Base-by-base conservation (phyloP, 2,888 invertebrate species). In the Dynastes grantii region DNA sequence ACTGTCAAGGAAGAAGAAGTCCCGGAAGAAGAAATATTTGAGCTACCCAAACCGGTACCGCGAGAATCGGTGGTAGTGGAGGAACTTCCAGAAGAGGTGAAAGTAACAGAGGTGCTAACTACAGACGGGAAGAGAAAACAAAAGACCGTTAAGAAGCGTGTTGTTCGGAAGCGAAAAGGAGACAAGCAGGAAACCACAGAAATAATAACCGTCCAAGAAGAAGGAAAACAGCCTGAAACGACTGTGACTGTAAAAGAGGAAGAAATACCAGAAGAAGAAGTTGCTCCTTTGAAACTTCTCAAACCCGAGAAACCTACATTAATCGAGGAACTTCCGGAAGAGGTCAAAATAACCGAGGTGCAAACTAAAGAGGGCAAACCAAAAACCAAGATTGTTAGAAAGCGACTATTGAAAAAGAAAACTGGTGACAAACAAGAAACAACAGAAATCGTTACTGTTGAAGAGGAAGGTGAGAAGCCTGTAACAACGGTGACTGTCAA, bases 161-260 rank as follows among this genome's bases (percentile, higher is more conserved):
- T 87, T 0, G 88, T 90, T 68, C 89, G 87, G 68, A 90, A 89
- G 81, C 86, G 87, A 16, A 2, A 88, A 83, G 76, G 89, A 90
- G 83, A 84, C 5, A 37, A 37, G 80, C 64, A 86, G 81, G 16
- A 16, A 16, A 16, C 16, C 16, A 16, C 16, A 16, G 16, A 16
- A 85, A 85, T 87, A 58, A 82, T 84, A 22, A 86, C 85, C 82
- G 84, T 87, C 0, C 82, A 64, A 80, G 87, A 84, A 51, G 83
- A 84, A 55, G 83, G 80, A 6, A 84, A 82, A 81, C 82, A 83
- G 79, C 73, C 27, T 32, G 83, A 81, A 22, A 55, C 84, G 13
- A 75, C 65, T 75, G 78, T 78, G 22, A 78, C 78, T 29, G 75
- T 78, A 64, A 37, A 85, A 80, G 84, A 81, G n/a, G 83, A 83